Evolutionary conservation across 1,140 invertebrate genomes (phyloP), one percentile per base, ranked within the genome.

Genomic region (Onthophagus taurus): DNA sequence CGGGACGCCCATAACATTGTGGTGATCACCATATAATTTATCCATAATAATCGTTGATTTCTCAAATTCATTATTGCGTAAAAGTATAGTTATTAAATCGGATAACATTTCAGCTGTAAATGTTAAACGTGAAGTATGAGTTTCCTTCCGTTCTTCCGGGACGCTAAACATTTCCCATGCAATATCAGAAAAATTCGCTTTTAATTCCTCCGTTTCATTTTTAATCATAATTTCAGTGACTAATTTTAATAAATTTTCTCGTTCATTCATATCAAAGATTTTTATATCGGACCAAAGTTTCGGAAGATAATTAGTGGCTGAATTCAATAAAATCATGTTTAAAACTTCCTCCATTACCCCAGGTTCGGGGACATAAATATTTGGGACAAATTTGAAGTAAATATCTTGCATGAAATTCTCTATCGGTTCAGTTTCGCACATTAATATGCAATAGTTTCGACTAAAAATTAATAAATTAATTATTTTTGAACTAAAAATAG

Each of bases 301-400:
- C 1, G 85, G 80, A 36, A 91, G 61, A 19, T 81, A 70, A 31
- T 80, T 68, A 8, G 72, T 66, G 0, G 73, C 68, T 3, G 73
- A 72, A 57, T 75, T 72, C 6, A 76, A 47, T 51, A 81, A 74
- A 16, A 80, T 73, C 13, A 88, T 45, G 54, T 49, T 75, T 60
- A 43, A 88, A 56, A 80, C 72, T 69, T 85, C 76, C 54, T 70
- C 68, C 69, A 86, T 81, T 2, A 88, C 72, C 13, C 61, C 63
- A 0, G 76, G 72, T 64, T 90, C 84, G 0, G 89, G 88, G 17
- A 81, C 77, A 55, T 89, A 89, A 29, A 88, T 69, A 58, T 87
- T 75, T 2, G 89, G 89, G 26, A 91, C 81, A 30, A 89, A 57
- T 21, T 74, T 69, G 51, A 83, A 68, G 55, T 93, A 85, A 6